phyloP scores from a whole-genome alignment of 2,113 vertebrate genomes.

The Silurus glanis region DNA sequence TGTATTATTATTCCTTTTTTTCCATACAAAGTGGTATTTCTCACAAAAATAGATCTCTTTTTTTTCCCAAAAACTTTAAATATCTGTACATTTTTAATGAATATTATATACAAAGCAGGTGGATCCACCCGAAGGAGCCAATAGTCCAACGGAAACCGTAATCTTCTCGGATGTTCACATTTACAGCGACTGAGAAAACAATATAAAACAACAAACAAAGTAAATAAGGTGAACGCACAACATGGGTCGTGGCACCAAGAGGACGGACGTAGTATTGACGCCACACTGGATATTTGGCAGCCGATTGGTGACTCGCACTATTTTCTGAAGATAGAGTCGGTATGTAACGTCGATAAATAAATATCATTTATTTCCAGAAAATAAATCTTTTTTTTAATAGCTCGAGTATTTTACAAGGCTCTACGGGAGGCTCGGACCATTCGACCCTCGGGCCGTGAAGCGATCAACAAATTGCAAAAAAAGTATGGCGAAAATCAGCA shows the following conservation, averaged over 20 bases:
- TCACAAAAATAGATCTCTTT: conserved; percentile 99
- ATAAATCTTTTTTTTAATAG: conserved; percentile 57
- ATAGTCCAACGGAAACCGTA: conserved; percentile 72
- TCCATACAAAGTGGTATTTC: conserved; percentile 93
- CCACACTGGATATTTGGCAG: conserved; percentile 78
- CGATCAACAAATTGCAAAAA: too few relatives aligned
- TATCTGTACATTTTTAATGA: conserved; percentile 76
- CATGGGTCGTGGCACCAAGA: conserved; percentile 63
- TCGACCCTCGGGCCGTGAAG: too few relatives aligned
- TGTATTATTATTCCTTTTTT: conserved; percentile 60
- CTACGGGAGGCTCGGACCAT: too few relatives aligned
- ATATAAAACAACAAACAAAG: conserved; percentile 54
- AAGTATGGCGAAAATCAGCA: too few relatives aligned
- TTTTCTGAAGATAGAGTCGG: conserved; percentile 40
- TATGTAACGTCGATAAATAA: conserved; percentile 52
- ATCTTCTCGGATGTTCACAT: conserved; percentile 67
- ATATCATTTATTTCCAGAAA: conserved; percentile 55
- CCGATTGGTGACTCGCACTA: conserved; percentile 76
- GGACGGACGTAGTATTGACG: conserved; percentile 75
- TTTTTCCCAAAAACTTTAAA: conserved; percentile 88
- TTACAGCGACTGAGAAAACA: conserved; percentile 79
- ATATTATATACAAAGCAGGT: conserved; percentile 89
- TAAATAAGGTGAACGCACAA: conserved; percentile 62
- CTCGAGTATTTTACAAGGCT: conserved; percentile 73
- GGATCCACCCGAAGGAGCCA: conserved; percentile 82